Conservation (phyloP, 1,140 invertebrate species). For the Druon quercuslanigerum region DNA sequence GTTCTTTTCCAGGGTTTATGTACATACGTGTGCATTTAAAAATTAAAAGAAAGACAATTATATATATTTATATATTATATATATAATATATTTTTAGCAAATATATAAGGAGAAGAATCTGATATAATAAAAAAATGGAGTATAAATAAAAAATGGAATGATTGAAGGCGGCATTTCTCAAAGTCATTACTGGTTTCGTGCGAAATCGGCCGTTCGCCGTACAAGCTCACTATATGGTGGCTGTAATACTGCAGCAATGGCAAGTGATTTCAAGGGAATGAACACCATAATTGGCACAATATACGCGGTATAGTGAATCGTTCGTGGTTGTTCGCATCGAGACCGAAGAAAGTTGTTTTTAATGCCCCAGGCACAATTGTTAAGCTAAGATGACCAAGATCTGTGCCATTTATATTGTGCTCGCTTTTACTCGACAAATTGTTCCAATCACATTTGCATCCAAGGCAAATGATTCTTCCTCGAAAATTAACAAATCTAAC, state of each 20-base stretch:
- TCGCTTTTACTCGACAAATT: conserved; percentile 16
- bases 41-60: no score
- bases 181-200: neutral
- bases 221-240: neutral
- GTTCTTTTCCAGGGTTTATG: no score
- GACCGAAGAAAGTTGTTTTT: conserved; percentile 43
- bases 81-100: no score
- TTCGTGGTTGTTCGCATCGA: conserved; percentile 35
- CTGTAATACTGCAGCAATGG: neutral
- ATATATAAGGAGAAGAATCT: no score
- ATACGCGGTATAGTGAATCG: conserved; percentile 14
- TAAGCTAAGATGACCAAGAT: conserved; percentile 14
- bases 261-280: conserved; percentile 24
- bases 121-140: no score
- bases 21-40: no score
- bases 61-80: no score
- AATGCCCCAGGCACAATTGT: conserved; percentile 26
- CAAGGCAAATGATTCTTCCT: conserved; percentile 10
- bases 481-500: neutral
- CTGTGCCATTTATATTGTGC: conserved; percentile 16
- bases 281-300: conserved; percentile 2
- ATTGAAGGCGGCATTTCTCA: neutral
- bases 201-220: conserved; percentile 7
- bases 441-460: conserved; percentile 21
- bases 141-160: neutral